Evolutionary conservation across 1,140 invertebrate species (phyloP).

Genomic region (Musca vetustissima): DNA sequence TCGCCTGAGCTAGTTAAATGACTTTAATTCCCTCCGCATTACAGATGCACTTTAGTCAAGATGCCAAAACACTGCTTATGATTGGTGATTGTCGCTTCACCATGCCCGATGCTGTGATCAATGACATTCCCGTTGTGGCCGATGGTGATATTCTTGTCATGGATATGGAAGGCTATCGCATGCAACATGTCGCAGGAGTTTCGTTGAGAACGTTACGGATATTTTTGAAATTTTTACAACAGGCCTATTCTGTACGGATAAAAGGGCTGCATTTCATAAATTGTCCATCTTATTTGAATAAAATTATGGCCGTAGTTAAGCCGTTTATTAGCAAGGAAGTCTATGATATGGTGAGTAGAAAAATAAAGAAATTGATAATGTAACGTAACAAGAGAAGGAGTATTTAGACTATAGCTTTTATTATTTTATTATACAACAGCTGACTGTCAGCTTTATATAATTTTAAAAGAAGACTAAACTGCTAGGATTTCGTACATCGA

Average conservation of each 20-base stretch:
- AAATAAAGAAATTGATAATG: no score
- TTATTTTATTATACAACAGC: not conserved
- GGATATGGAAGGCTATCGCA: conserved; percentile 63
- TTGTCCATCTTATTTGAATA: conserved; percentile 64
- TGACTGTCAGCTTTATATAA: no score
- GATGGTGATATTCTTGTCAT: conserved; percentile 69
- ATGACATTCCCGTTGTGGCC: conserved; percentile 32
- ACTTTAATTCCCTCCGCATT: not conserved
- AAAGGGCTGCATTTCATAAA: conserved; percentile 75
- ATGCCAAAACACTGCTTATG: conserved; percentile 69
- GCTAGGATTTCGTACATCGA: no score
- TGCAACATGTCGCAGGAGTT: conserved; percentile 65
- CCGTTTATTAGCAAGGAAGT: conserved; percentile 68
- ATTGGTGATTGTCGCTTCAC: conserved; percentile 65
- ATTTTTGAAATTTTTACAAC: conserved; percentile 59
- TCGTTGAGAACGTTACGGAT: conserved; percentile 60
- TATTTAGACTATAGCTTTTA: not conserved
- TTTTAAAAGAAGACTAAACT: no score
- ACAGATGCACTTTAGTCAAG: conserved; percentile 65
- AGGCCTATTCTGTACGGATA: conserved; percentile 72
- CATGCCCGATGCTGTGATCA: conserved; percentile 39
- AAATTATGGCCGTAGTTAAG: conserved; percentile 63
- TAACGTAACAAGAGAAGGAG: not conserved
- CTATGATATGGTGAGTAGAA: conserved; percentile 40
- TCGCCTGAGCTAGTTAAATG: no score